Evolutionary conservation across 2,888 invertebrate genomes (phyloP), one percentile per base, ranked within the genome.

Genomic region (Selenia dentaria): DNA sequence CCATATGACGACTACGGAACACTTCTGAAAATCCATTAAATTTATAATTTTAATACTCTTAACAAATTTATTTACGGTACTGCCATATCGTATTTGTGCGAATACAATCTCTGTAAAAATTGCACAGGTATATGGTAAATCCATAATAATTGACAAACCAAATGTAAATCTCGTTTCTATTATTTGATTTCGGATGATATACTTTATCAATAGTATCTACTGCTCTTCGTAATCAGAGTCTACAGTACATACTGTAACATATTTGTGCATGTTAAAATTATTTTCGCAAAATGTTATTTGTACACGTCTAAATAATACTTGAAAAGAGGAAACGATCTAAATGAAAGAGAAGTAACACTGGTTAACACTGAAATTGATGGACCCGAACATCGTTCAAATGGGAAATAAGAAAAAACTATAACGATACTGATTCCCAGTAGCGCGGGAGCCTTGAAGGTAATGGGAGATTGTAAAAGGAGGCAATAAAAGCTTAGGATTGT

Each of bases 401-500:
- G 79, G 79, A 77, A 79, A 77, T 79, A 82, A 79, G 69, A 73
- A 79, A 79, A 82, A 79, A 74, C 77, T 82, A 79, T 86, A 83
- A 81, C 87, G 82, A 89, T 86, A 86, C 86, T 86, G 83, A 89
- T 87, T 88, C 86, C 85, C 86, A 81, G 79, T 76, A 76, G 83
- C 70, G 65, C 63, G 65, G 75, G 72, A 81, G 81, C 79, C 87
- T 84, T 79, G 79, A 78, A 86, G 83, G 88, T 90, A 90, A 89
- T 88, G 82, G 85, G 82, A 87, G 89, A 90, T 89, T 88, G 87
- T 89, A 88, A 89, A 89, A 89, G 83, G 80, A 84, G 87, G 89
- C 89, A 90, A 90, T 90, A 89, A 90, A 89, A 88, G 87, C 90
- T 83, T 87, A 84, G 89, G 82, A 89, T 90, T 89, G 89, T 90